Evolutionary conservation across 2,888 invertebrate species (phyloP).

Genomic region (Brassicogethes aeneus): DNA sequence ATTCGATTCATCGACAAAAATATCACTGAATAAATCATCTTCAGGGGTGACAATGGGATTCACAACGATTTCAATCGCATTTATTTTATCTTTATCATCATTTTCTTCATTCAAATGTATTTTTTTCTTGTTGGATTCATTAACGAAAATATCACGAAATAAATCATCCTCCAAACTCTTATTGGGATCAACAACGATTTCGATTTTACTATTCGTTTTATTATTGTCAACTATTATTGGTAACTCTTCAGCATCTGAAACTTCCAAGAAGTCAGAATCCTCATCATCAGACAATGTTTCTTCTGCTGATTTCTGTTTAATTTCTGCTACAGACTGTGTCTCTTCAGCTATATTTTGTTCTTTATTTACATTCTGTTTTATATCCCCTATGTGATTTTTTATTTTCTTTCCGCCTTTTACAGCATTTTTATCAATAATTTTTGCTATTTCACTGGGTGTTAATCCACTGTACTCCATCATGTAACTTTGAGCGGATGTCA

Average conservation of each 20-base stretch:
- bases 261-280: constrained; percentile 7
- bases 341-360: constrained; percentile 2
- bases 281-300: constrained; percentile 8
- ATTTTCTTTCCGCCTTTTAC: constrained; percentile 5
- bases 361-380: not conserved
- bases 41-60: constrained; percentile 42
- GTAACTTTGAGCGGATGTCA: constrained; percentile 59
- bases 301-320: constrained; percentile 6
- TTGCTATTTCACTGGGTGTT: constrained; percentile 58
- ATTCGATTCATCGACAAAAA: constrained; percentile 41
- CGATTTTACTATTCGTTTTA: constrained; percentile 21
- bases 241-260: constrained; percentile 26
- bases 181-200: constrained; percentile 37
- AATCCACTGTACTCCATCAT: constrained; percentile 71
- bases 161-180: constrained; percentile 31
- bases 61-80: constrained; percentile 36
- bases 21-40: constrained; percentile 63
- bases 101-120: too few species aligned
- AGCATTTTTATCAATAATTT: constrained; percentile 39
- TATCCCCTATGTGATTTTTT: too few species aligned
- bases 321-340: not conserved
- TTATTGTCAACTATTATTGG: constrained; percentile 29
- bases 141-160: constrained; percentile 28
- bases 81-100: too few species aligned
- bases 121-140: constrained; percentile 10